Conservation (phyloP, 2,888 invertebrate genomes). For the Seira ritae region DNA sequence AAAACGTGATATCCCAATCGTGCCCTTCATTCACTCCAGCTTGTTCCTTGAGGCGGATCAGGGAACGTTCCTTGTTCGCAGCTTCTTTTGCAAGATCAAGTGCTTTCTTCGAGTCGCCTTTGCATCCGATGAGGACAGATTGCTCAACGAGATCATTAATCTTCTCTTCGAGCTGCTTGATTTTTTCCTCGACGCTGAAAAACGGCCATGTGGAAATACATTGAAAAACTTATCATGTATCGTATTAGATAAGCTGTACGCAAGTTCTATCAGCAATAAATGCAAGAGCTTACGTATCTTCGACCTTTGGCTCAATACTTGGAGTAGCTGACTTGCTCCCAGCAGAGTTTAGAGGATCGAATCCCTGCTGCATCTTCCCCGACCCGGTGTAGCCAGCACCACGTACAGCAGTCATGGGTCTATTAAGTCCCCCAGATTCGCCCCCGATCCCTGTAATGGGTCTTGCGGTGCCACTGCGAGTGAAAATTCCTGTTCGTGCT, state of each 20-base stretch:
- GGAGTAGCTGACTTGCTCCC: slow-evolving; percentile 79
- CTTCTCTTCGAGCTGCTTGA: slow-evolving; percentile 90
- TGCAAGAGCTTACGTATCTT: slow-evolving; percentile 84
- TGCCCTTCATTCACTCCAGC: slow-evolving; percentile 91
- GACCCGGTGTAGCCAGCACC: slow-evolving; percentile 96
- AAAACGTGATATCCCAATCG: slow-evolving; percentile 96
- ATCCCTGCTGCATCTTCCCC: slow-evolving; percentile 77
- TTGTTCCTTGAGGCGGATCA: slow-evolving; percentile 94
- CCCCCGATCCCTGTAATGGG: slow-evolving; percentile 73
- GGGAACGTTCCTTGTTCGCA: slow-evolving; percentile 91
- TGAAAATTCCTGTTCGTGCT: slow-evolving; percentile 65
- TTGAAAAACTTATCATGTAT: slow-evolving; percentile 3
- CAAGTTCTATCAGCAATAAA: slow-evolving; percentile 26
- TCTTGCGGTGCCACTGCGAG: slow-evolving; percentile 70
- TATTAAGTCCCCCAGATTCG: slow-evolving; percentile 74
- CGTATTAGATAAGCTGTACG: neutral
- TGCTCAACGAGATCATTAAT: slow-evolving; percentile 94
- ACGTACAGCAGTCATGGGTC: slow-evolving; percentile 98
- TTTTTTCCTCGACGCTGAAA: slow-evolving; percentile 91
- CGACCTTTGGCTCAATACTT: slow-evolving; percentile 83
- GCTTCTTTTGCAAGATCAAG: slow-evolving; percentile 97
- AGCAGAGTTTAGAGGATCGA: slow-evolving; percentile 86
- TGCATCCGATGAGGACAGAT: slow-evolving; percentile 84
- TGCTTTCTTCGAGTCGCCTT: slow-evolving; percentile 82
- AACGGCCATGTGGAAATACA: slow-evolving; percentile 15